Evolutionary conservation across 2,797 vertebrate species (phyloP).

Genomic region (Apogon hyalosoma): DNA sequence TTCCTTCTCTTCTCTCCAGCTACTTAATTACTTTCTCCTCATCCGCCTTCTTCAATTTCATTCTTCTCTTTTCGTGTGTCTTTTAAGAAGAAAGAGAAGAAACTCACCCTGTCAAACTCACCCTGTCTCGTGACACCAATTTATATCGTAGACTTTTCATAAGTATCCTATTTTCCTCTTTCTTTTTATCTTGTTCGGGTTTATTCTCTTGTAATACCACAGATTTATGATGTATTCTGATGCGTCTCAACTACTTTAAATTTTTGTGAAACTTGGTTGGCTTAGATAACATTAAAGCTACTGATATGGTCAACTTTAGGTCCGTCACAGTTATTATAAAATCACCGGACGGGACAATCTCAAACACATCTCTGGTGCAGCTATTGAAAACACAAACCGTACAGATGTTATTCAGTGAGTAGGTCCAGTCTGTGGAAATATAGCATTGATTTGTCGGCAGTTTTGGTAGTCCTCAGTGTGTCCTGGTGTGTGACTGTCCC

Average conservation of each 20-base stretch:
- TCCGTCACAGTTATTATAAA: too few species aligned
- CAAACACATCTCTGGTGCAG: too few species aligned
- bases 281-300: slow-evolving; percentile 30
- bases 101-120: slow-evolving; percentile 20
- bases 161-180: slow-evolving; percentile 44
- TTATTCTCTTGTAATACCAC: slow-evolving; percentile 45
- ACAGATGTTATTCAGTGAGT: too few species aligned
- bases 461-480: too few species aligned
- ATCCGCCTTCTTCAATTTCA: slow-evolving; percentile 16
- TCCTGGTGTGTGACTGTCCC: too few species aligned
- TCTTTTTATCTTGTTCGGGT: slow-evolving; percentile 44
- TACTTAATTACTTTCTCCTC: slow-evolving; percentile 49
- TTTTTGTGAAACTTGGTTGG: slow-evolving; percentile 15
- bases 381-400: too few species aligned
- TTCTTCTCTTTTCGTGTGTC: slow-evolving; percentile 14
- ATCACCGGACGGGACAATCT: too few species aligned
- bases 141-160: slow-evolving; percentile 10
- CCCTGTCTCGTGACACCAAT: slow-evolving; percentile 22
- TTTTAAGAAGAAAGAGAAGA: slow-evolving; percentile 27
- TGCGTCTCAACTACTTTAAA: slow-evolving; percentile 2
- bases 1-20: slow-evolving; percentile 38
- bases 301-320: too few species aligned
- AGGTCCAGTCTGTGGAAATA: too few species aligned
- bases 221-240: slow-evolving; percentile 43
- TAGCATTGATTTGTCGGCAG: too few species aligned